phyloP scores from a whole-genome alignment of 1,140 invertebrate genomes.

The Trichoplusia ni region DNA sequence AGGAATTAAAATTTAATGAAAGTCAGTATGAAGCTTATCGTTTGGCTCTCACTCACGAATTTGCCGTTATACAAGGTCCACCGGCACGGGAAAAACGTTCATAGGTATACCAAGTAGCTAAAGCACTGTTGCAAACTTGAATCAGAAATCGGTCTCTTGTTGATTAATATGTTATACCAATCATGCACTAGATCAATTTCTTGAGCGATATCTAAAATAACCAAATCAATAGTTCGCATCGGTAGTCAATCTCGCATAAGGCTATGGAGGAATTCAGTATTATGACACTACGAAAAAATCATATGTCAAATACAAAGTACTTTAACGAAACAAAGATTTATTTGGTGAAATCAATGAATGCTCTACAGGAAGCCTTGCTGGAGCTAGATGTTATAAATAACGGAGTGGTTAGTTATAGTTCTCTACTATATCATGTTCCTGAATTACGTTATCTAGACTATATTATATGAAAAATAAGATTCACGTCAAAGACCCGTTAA shows the following conservation, averaged over 20 bases:
- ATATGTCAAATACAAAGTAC: too few species aligned
- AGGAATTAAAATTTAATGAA: constrained; percentile 80
- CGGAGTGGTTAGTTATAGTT: constrained; percentile 43
- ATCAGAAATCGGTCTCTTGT: constrained; percentile 81
- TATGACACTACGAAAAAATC: too few species aligned
- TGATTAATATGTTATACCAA: constrained; percentile 94
- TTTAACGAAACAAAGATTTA: constrained; percentile 22
- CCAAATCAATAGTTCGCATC: constrained; percentile 85
- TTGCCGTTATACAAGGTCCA: constrained; percentile 90
- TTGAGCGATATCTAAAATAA: constrained; percentile 85
- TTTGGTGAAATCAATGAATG: constrained; percentile 21
- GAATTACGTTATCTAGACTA: constrained; percentile 25
- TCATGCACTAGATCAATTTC: constrained; percentile 94
- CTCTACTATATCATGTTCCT: constrained; percentile 32
- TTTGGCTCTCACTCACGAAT: constrained; percentile 83
- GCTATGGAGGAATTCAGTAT: constrained; percentile 79
- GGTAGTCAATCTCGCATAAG: constrained; percentile 87
- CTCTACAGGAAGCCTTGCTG: constrained; percentile 41
- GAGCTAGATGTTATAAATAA: constrained; percentile 44
- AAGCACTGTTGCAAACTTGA: constrained; percentile 81
- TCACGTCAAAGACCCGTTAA: constrained; percentile 42
- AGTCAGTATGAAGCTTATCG: constrained; percentile 77
- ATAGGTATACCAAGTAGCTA: constrained; percentile 86
- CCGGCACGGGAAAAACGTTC: constrained; percentile 91
- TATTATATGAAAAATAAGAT: constrained; percentile 27